Conservation (phyloP, 1,140 invertebrate species). For the Pristionchus pacificus region DNA sequence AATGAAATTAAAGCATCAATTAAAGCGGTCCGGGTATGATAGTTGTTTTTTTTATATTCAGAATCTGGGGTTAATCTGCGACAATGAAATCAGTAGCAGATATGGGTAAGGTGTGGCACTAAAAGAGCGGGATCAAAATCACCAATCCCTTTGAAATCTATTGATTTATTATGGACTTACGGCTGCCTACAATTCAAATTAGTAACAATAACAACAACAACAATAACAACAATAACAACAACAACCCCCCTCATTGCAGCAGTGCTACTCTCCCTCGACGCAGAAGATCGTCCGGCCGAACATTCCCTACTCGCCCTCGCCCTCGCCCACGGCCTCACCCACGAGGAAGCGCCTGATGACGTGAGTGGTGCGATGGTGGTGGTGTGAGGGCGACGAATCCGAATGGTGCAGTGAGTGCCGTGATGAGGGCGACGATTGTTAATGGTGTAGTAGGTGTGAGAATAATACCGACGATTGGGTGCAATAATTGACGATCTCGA, state of each 20-base stretch:
- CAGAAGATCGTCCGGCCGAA: slow-evolving; percentile 37
- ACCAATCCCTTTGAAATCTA: not conserved
- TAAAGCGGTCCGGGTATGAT: no score
- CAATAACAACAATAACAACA: not conserved
- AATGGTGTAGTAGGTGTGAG: not conserved
- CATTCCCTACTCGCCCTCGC: slow-evolving; percentile 39
- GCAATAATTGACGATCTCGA: no score
- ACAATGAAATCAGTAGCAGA: no score
- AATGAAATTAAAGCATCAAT: no score
- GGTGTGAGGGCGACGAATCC: slow-evolving; percentile 1
- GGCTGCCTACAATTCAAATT: no score
- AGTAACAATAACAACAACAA: not conserved
- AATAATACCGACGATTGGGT: no score
- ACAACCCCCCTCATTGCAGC: slow-evolving; percentile 5
- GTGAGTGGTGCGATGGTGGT: not conserved
- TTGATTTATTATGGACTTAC: not conserved
- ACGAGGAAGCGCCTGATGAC: slow-evolving; percentile 33
- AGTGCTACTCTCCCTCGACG: slow-evolving; percentile 39
- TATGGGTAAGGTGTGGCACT: slow-evolving; percentile 9
- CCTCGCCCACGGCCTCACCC: slow-evolving; percentile 38
- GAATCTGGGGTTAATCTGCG: no score
- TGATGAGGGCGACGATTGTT: not conserved
- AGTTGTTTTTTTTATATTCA: no score
- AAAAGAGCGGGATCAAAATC: not conserved
- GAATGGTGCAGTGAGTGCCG: not conserved